phyloP scores from a whole-genome alignment of 2,797 vertebrate species.

The Xiphorhynchus erythropygius region DNA sequence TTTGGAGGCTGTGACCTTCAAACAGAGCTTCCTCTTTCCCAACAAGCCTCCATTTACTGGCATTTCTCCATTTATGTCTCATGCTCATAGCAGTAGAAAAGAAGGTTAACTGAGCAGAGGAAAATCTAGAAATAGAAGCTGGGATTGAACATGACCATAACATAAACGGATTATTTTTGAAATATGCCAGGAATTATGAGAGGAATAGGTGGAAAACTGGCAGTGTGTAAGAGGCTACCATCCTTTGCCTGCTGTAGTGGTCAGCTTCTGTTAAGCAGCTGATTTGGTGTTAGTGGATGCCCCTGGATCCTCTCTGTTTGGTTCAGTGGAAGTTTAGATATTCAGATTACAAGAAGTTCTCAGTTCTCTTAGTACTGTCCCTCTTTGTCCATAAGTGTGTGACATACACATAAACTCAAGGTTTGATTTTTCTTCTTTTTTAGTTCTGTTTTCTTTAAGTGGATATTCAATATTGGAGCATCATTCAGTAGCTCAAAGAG shows the following conservation, averaged over 20 bases:
- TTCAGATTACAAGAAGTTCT: neutral
- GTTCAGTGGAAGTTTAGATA: neutral
- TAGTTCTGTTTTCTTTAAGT: neutral
- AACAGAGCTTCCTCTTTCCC: neutral
- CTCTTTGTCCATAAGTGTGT: neutral
- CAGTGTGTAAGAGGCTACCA: neutral
- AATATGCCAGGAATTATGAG: neutral
- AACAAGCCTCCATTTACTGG: neutral
- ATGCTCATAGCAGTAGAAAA: neutral
- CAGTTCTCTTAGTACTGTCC: neutral
- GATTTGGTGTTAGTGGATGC: neutral
- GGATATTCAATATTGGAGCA: neutral
- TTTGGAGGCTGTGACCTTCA: neutral
- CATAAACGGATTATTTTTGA: neutral
- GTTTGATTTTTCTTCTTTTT: neutral
- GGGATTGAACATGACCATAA: neutral
- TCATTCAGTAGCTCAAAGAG: neutral
- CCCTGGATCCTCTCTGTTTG: neutral
- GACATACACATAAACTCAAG: neutral
- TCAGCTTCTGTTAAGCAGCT: neutral
- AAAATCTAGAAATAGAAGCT: neutral
- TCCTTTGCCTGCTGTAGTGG: fast-evolving
- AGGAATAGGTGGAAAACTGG: neutral
- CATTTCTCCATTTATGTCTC: neutral
- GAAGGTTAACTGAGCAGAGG: neutral